These are phyloP conservation scores for Archivesica marissinica DNA, from an alignment of 1,140 invertebrate species.

Conservation along the genomic window DNA sequence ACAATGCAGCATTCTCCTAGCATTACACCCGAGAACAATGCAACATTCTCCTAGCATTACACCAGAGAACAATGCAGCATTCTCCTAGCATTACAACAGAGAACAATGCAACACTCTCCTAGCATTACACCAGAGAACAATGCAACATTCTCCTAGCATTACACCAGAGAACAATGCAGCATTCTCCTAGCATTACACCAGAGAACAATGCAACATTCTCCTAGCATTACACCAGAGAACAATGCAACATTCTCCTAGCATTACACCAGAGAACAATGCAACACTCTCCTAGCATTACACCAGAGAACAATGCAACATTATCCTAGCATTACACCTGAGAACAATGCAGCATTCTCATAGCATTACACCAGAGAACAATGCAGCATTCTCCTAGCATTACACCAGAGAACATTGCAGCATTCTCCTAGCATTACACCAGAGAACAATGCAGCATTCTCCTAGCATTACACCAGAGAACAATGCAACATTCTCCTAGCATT, in stretches of 20 bases:
- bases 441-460: not conserved
- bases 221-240: slow-evolving; percentile 11
- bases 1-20: not conserved
- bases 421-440: slow-evolving; percentile 12
- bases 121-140: slow-evolving; percentile 1
- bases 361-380: not conserved
- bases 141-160: not conserved
- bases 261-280: not conserved
- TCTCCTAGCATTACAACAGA: slow-evolving; percentile 8
- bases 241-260: not conserved
- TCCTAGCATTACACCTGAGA: slow-evolving; percentile 4
- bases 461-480: slow-evolving; percentile 1
- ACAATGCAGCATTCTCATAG: not conserved
- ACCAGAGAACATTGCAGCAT: not conserved
- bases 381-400: not conserved
- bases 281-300: not conserved
- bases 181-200: not conserved
- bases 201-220: not conserved
- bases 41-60: not conserved
- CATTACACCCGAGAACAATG: not conserved
- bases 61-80: not conserved
- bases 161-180: not conserved
- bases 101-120: not conserved
- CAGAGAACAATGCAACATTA: not conserved
- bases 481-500: not conserved